Conservation (phyloP, 2,113 vertebrate genomes). For the Ctenomys sociabilis region DNA sequence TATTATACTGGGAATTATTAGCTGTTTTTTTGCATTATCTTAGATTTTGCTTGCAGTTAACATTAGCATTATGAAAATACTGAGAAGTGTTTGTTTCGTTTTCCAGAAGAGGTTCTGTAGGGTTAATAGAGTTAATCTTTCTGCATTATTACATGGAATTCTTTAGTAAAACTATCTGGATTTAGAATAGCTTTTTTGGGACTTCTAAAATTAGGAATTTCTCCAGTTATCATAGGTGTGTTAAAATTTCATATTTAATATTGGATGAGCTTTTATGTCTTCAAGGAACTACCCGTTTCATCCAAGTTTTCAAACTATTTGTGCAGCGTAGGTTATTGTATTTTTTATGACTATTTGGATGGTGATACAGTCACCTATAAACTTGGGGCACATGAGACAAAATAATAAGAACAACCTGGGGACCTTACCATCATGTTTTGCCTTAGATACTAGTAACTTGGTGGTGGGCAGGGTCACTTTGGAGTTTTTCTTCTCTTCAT, state of each 20-base stretch:
- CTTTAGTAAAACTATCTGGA: not conserved
- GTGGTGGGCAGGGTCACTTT: not conserved
- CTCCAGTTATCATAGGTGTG: not conserved
- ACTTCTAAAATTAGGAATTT: slow-evolving; percentile 35
- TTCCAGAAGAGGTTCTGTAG: slow-evolving; percentile 7
- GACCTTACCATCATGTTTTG: not conserved
- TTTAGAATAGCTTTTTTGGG: not conserved
- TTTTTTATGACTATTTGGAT: not conserved
- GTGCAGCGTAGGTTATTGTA: not conserved
- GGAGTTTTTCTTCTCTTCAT: not conserved
- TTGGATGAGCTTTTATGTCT: not conserved
- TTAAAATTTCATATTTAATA: slow-evolving; percentile 12
- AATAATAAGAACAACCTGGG: not conserved
- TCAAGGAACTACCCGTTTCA: not conserved
- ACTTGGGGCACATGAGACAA: not conserved
- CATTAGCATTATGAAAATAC: not conserved
- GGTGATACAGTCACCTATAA: not conserved
- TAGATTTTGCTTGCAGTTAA: not conserved
- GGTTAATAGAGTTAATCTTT: not conserved
- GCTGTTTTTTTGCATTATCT: not conserved
- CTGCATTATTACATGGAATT: slow-evolving; percentile 20
- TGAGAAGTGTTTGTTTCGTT: slow-evolving; percentile 5
- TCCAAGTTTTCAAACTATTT: not conserved
- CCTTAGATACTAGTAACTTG: not conserved
- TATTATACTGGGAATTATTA: not conserved